Percentiles rank a stretch among this genome's conserved stretches.
Evolutionary conservation across 2,888 invertebrate genomes (phyloP).

Genomic region (Cheilosia vernalis): DNA sequence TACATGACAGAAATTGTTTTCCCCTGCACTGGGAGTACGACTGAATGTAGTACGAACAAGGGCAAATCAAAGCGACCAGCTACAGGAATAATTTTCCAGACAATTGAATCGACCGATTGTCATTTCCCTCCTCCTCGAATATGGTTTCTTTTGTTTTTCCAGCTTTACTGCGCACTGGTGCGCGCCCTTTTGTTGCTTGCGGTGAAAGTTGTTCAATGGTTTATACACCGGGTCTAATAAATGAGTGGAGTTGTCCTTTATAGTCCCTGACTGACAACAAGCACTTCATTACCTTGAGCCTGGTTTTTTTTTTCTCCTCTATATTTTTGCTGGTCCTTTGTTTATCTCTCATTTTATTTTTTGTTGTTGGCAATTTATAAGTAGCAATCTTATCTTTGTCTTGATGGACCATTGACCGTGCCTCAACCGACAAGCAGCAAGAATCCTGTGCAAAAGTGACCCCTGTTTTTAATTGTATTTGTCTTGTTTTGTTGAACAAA

Average conservation of each 20-base stretch:
- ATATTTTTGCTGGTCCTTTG: slow-evolving; percentile 8
- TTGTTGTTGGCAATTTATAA: slow-evolving; percentile 20
- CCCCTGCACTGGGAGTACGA: slow-evolving; percentile 6
- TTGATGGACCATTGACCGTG: slow-evolving; percentile 39
- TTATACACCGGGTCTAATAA: slow-evolving; percentile 8
- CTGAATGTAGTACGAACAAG: not conserved
- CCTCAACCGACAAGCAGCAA: not conserved
- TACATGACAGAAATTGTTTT: slow-evolving; percentile 45
- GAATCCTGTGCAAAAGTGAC: slow-evolving; percentile 1
- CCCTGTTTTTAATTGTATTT: slow-evolving; percentile 12
- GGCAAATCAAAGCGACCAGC: slow-evolving; percentile 26
- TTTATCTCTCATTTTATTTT: slow-evolving; percentile 5
- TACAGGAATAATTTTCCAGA: slow-evolving; percentile 64
- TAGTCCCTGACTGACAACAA: slow-evolving; percentile 26
- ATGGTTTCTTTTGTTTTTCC: slow-evolving; percentile 23
- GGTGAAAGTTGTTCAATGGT: slow-evolving; percentile 7
- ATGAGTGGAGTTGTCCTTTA: slow-evolving; percentile 24
- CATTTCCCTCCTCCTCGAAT: slow-evolving; percentile 21
- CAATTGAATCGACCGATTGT: slow-evolving; percentile 66
- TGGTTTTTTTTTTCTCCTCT: slow-evolving; percentile 10
- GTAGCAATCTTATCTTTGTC: slow-evolving; percentile 42
- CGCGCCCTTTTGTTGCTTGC: not conserved
- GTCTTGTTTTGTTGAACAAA: slow-evolving; percentile 16
- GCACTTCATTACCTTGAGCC: slow-evolving; percentile 39
- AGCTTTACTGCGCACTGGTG: not conserved